Conservation (phyloP, 2,797 vertebrate genomes). For the Bradypodion pumilum region DNA sequence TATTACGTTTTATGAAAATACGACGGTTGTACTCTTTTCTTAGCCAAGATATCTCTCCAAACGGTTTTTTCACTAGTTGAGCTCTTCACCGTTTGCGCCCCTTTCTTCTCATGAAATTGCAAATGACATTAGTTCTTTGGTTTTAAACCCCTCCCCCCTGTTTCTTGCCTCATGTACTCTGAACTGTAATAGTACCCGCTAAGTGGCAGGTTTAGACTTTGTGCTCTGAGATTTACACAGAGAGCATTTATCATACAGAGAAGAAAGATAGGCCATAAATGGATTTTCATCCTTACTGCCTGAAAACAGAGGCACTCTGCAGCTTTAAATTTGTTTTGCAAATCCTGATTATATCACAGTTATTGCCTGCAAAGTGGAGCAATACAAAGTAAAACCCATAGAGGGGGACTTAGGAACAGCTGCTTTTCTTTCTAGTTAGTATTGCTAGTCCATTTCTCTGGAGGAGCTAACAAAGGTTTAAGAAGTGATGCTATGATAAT, state of each 20-base stretch:
- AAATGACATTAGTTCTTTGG: conserved; percentile 18
- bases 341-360: conserved; percentile 68
- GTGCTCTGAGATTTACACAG: conserved; percentile 48
- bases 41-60: too few species aligned
- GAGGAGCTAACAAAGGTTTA: conserved; percentile 35
- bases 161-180: neutral
- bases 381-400: conserved; percentile 34
- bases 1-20: too few species aligned
- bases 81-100: too few species aligned
- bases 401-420: conserved; percentile 21
- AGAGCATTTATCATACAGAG: conserved; percentile 54
- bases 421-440: neutral
- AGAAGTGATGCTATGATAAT: neutral
- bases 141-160: neutral
- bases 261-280: conserved; percentile 66
- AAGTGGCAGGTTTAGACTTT: conserved; percentile 60
- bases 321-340: conserved; percentile 72
- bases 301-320: conserved; percentile 60
- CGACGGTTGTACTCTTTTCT: too few species aligned
- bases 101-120: too few species aligned
- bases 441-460: conserved; percentile 12
- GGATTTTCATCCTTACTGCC: conserved; percentile 74
- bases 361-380: conserved; percentile 69
- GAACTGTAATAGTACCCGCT: conserved; percentile 62
- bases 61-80: too few species aligned